Conservation (phyloP, 1,140 invertebrate genomes). For the Brachionus sp. region DNA sequence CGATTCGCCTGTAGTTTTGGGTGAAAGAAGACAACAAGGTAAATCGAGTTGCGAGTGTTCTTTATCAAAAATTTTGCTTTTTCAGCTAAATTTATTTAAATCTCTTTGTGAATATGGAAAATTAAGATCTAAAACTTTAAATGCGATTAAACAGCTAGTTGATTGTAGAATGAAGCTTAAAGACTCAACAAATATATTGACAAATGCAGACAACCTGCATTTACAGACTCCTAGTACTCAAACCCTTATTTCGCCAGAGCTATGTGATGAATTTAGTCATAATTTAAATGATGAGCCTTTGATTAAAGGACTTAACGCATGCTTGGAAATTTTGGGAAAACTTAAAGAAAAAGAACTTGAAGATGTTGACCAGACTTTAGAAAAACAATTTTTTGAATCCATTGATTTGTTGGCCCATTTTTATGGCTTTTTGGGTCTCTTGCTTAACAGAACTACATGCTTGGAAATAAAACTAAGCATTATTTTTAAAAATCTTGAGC, state of each 20-base stretch:
- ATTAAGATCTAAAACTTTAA: slow-evolving; percentile 3
- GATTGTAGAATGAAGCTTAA: slow-evolving; percentile 8
- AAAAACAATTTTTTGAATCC: slow-evolving; percentile 5
- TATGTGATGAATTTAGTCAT: neutral
- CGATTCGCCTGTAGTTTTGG: neutral
- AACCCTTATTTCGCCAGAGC: neutral
- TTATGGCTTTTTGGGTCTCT: neutral
- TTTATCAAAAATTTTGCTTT: slow-evolving; percentile 3
- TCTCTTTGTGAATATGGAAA: neutral
- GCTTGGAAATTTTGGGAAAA: neutral
- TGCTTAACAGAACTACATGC: neutral
- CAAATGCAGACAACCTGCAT: slow-evolving; percentile 28
- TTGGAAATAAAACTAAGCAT: neutral
- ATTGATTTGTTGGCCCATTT: slow-evolving; percentile 16
- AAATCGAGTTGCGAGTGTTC: neutral
- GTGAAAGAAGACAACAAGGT: neutral
- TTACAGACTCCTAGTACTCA: slow-evolving; percentile 20
- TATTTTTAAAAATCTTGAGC: neutral
- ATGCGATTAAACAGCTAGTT: neutral
- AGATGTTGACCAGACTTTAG: neutral
- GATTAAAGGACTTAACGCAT: neutral
- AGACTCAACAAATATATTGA: neutral
- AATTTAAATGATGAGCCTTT: neutral
- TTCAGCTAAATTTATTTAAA: slow-evolving; percentile 2
- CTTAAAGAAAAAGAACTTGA: neutral